phyloP scores from a whole-genome alignment of 2,888 invertebrate species.

The Troides aeacus region DNA sequence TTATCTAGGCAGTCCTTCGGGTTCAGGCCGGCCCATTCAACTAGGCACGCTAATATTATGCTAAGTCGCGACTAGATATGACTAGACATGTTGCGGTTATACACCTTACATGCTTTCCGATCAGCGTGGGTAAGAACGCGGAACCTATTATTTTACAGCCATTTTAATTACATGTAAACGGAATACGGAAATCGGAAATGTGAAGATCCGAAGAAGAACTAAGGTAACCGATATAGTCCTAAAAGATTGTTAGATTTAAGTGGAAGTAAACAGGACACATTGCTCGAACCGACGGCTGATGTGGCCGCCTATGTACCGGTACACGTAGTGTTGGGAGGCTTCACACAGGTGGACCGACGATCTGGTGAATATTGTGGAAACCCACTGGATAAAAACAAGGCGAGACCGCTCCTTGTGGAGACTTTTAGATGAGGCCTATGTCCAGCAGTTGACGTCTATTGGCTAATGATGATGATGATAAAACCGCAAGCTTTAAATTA shows the following conservation, averaged over 20 bases:
- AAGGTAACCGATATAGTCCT: background rate
- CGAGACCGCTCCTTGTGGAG: too few species aligned
- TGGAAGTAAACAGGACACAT: background rate
- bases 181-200: too few species aligned
- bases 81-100: background rate
- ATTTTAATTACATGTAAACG: too few species aligned
- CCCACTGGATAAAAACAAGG: too few species aligned
- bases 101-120: background rate
- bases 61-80: conserved; percentile 1
- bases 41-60: conserved; percentile 16
- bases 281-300: background rate
- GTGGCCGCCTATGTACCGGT: background rate
- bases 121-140: background rate
- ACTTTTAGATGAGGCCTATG: too few species aligned
- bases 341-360: too few species aligned
- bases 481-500: too few species aligned
- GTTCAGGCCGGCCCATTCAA: background rate
- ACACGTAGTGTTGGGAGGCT: background rate
- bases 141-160: background rate
- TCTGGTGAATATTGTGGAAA: too few species aligned
- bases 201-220: too few species aligned
- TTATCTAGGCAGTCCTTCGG: conserved; percentile 17
- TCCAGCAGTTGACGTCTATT: background rate
- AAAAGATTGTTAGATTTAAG: too few species aligned
- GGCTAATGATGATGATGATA: too few species aligned